A percentile compares a stretch with the other conserved stretches of the same genome.
phyloP scores from a whole-genome alignment of 1,140 invertebrate genomes.

The Penaeus japonicus region DNA sequence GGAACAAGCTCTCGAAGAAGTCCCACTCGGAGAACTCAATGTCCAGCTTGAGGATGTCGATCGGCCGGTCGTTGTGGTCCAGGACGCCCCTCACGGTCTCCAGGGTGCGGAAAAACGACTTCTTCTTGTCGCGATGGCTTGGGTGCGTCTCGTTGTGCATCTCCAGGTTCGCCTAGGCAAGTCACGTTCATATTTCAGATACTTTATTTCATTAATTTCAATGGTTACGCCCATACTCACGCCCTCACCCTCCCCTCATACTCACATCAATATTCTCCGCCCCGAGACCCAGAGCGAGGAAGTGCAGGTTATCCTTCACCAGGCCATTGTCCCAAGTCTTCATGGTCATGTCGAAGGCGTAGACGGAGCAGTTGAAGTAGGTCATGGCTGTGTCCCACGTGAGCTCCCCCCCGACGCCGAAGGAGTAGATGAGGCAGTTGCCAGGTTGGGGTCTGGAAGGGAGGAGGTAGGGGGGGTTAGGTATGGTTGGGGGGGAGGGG shows the following conservation, averaged over 20 bases:
- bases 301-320: background rate
- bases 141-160: background rate
- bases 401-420: conserved; percentile 60
- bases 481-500: background rate
- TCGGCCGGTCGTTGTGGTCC: conserved; percentile 38
- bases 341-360: conserved; percentile 60
- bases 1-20: conserved; percentile 33
- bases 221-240: too few species aligned
- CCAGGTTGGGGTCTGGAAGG: background rate
- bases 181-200: too few species aligned
- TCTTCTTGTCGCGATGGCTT: background rate
- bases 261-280: conserved; percentile 32
- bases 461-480: background rate
- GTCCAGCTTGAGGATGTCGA: conserved; percentile 59
- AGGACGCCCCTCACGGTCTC: conserved; percentile 40
- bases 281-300: conserved; percentile 39
- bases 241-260: background rate
- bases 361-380: conserved; percentile 59
- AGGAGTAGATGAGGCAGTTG: conserved; percentile 57
- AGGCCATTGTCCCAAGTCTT: background rate
- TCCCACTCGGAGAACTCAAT: conserved; percentile 57
- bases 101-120: conserved; percentile 42
- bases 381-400: conserved; percentile 59
- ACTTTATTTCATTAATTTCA: too few species aligned
- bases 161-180: background rate